These are phyloP conservation scores for Drosophila acutilabella DNA, from an alignment of 2,888 invertebrate species.

Conservation along the genomic window DNA sequence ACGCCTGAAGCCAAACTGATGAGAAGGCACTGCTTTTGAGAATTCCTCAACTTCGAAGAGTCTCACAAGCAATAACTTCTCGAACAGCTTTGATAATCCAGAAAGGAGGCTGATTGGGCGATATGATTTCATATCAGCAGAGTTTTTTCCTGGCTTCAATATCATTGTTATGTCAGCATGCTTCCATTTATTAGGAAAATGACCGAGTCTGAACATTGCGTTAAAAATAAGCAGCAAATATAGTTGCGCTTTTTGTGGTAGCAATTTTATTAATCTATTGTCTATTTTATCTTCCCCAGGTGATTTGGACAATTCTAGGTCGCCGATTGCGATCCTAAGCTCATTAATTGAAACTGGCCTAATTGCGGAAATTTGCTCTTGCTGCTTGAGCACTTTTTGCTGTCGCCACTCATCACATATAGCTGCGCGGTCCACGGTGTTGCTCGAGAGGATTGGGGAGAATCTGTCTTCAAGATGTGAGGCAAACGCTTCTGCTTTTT, in stretches of 20 bases:
- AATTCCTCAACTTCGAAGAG: not conserved
- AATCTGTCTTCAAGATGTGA: not conserved
- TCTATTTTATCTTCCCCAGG: conserved; percentile 1
- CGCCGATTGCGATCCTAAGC: not conserved
- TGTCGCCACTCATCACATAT: not conserved
- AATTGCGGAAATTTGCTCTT: not conserved
- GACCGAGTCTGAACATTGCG: not conserved
- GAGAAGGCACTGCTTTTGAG: not conserved
- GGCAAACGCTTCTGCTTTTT: not conserved
- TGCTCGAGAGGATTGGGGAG: not conserved
- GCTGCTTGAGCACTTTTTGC: not conserved
- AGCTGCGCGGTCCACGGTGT: not conserved
- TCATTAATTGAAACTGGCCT: not conserved
- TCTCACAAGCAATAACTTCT: not conserved
- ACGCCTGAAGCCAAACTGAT: conserved; percentile 12
- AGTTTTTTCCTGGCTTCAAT: not conserved
- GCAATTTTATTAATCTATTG: not conserved
- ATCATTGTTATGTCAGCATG: not conserved
- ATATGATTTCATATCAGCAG: not conserved
- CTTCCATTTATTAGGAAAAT: conserved; percentile 4
- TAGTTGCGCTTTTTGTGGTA: not conserved
- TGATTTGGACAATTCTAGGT: not conserved
- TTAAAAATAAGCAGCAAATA: not conserved
- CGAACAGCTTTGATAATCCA: conserved; percentile 1
- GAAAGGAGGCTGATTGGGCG: conserved; percentile 1